These are phyloP conservation scores for Willisornis vidua DNA, from an alignment of 2,113 vertebrate species.

Conservation along the genomic window DNA sequence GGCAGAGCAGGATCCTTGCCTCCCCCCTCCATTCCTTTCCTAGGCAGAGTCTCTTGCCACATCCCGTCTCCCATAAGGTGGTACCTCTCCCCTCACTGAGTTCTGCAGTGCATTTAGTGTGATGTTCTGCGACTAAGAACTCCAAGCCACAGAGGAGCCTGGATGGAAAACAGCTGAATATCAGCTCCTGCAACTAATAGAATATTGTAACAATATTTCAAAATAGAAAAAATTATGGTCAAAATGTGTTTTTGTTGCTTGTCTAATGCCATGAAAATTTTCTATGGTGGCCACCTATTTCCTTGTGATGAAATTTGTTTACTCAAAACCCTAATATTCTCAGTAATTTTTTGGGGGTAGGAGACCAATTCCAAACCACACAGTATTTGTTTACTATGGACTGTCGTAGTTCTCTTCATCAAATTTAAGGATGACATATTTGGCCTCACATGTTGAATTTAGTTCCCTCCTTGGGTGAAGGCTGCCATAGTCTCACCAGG, in stretches of 20 bases:
- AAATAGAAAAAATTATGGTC: constrained; percentile 43
- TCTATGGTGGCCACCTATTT: not conserved
- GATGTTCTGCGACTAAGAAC: not conserved
- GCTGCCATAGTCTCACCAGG: not conserved
- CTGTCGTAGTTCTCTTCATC: not conserved
- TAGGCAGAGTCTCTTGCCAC: not conserved
- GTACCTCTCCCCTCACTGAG: not conserved
- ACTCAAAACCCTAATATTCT: not conserved
- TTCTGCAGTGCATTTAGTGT: not conserved
- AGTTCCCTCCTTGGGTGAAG: not conserved
- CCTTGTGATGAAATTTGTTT: constrained; percentile 14
- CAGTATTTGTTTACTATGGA: not conserved
- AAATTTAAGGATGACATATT: not conserved
- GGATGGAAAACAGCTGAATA: constrained; percentile 12
- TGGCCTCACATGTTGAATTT: not conserved
- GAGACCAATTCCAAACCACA: not conserved
- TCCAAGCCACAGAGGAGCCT: not conserved
- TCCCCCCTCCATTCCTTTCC: not conserved
- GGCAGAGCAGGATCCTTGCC: not conserved
- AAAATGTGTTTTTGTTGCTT: constrained; percentile 18
- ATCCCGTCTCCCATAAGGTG: rapidly evolving
- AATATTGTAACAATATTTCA: constrained; percentile 4
- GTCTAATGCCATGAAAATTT: not conserved
- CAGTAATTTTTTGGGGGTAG: not conserved
- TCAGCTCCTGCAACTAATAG: not conserved